Base-by-base conservation (phyloP, 2,113 vertebrate species). In the Bufo gargarizans region DNA sequence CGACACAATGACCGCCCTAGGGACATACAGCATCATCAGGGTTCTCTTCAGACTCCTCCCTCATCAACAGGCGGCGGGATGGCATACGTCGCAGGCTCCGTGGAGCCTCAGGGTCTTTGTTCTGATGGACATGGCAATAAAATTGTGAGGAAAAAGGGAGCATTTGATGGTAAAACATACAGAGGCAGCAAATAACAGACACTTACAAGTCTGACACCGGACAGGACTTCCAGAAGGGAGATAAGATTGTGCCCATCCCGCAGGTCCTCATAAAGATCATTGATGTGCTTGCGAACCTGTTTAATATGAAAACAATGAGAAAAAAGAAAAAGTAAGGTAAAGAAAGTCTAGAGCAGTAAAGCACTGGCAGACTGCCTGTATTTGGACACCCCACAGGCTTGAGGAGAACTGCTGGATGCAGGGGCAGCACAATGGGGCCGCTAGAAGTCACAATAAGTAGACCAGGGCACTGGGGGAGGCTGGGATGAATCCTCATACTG, bases 241-340 rank as follows among this genome's bases (percentile, higher is more conserved):
- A 99, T 97, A 83, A 99, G 94, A 94, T 99, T 99, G 94, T 99
- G 98, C 81, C 98, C 98, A 90, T 99, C 98, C n/a, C 98, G 94
- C 80, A 99, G 92, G 90, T 99, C 98, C 91, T 97, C 97, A 12
- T 97, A 97, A 79, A 97, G 95, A 93, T 97, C 97, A 22, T 95
- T 97, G 94, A 99, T 97, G 94, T 99, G 97, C 92, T 99, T 99
- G 86, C 98, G 97, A 93, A 99, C 97, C 97, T 99, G 92, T 83
- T 4, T 22, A 33, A 65, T 3, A 53, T 5, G 56, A 63, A 63
- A 43, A 47, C 17, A 49, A 58, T 33, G 33, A 33, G 33, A 33
- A 33, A 33, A 33, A 33, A 33, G 33, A 33, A 33, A 33, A 33
- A 1, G 33, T 33, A 33, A 33, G 33, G 33, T 33, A 33, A 33